Conservation (phyloP, 2,797 vertebrate species). For the Poliocrania exsul region DNA sequence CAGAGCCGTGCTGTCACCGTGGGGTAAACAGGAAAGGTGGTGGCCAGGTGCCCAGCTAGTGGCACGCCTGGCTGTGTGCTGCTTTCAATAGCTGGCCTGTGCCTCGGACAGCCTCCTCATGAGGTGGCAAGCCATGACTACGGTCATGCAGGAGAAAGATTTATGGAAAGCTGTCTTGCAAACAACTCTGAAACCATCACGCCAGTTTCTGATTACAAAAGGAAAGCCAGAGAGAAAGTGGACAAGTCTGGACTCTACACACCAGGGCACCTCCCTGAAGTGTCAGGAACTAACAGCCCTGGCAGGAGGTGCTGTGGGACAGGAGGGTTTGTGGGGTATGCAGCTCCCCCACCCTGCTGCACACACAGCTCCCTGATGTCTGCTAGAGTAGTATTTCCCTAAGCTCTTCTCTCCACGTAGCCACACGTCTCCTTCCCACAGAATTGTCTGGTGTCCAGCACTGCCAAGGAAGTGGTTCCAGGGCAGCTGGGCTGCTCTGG, state of each 20-base stretch:
- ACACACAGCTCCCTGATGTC: not conserved
- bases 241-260: not conserved
- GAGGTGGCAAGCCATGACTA: not conserved
- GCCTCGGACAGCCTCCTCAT: not conserved
- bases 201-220: not conserved
- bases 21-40: slow-evolving; percentile 55
- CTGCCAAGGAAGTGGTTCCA: not conserved
- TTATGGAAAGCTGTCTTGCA: not conserved
- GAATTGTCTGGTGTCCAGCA: not conserved
- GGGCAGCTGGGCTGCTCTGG: accelerated
- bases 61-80: not conserved
- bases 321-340: not conserved
- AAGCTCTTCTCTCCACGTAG: not conserved
- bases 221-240: not conserved
- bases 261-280: not conserved
- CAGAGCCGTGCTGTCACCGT: not conserved
- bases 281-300: not conserved
- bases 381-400: not conserved
- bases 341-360: not conserved
- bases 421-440: not conserved
- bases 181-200: not conserved
- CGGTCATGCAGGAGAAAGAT: not conserved
- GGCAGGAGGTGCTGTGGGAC: not conserved
- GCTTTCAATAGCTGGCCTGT: slow-evolving; percentile 22
- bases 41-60: slow-evolving; percentile 23